These are phyloP conservation scores for Caenorhabditis sp. DNA, from an alignment of 2,888 invertebrate species.

Conservation along the genomic window DNA sequence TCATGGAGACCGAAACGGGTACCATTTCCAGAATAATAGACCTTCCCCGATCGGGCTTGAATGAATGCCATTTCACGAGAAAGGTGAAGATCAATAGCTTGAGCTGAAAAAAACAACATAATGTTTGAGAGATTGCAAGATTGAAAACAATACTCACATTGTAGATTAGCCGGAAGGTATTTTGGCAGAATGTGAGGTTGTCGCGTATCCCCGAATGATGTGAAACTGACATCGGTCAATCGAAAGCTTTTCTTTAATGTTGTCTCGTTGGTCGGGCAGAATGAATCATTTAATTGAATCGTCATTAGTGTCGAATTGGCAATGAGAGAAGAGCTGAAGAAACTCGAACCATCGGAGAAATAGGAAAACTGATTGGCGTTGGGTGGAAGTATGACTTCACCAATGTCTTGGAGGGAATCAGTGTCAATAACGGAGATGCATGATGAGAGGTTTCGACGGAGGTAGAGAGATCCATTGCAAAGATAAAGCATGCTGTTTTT, in stretches of 20 bases:
- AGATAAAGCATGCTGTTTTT: slow-evolving; percentile 61
- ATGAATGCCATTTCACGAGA: slow-evolving; percentile 93
- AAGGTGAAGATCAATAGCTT: slow-evolving; percentile 80
- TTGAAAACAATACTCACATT: slow-evolving; percentile 36
- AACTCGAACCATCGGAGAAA: slow-evolving; percentile 61
- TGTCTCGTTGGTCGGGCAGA: slow-evolving; percentile 49
- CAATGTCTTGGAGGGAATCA: slow-evolving; percentile 59
- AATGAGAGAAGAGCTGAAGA: slow-evolving; percentile 61
- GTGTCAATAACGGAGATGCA: slow-evolving; percentile 67
- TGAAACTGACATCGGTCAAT: slow-evolving; percentile 57
- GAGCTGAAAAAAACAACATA: slow-evolving; percentile 36
- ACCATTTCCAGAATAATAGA: slow-evolving; percentile 86
- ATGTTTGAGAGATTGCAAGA: neutral
- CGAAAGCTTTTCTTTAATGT: slow-evolving; percentile 44
- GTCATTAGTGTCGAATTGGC: slow-evolving; percentile 63
- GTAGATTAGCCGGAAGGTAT: slow-evolving; percentile 54
- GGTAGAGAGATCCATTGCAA: slow-evolving; percentile 66
- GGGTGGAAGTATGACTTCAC: slow-evolving; percentile 59
- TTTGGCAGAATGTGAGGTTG: slow-evolving; percentile 50
- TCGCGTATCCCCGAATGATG: slow-evolving; percentile 56
- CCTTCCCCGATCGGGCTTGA: slow-evolving; percentile 89
- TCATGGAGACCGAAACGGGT: slow-evolving; percentile 77
- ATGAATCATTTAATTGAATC: slow-evolving; percentile 63
- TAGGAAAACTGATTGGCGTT: slow-evolving; percentile 49
- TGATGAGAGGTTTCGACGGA: slow-evolving; percentile 65